phyloP scores from a whole-genome alignment of 1,140 invertebrate genomes.

The Aphaenogaster rudis region DNA sequence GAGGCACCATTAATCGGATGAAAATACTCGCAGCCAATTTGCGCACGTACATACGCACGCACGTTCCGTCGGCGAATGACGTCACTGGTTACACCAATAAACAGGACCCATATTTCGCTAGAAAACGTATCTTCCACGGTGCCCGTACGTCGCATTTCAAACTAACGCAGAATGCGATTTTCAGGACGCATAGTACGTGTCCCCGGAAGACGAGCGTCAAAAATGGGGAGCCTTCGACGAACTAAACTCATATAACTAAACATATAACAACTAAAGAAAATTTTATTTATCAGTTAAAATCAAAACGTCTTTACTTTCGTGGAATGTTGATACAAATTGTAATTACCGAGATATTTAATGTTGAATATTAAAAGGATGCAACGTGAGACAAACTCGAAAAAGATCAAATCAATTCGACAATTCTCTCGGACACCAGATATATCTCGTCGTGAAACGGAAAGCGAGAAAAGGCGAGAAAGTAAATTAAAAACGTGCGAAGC shows the following conservation, averaged over 20 bases:
- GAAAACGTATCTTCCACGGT: slow-evolving; percentile 43
- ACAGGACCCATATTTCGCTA: slow-evolving; percentile 71
- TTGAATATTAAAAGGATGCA: neutral
- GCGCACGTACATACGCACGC: slow-evolving; percentile 23
- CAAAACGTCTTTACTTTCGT: neutral
- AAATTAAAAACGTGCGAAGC: slow-evolving; percentile 55
- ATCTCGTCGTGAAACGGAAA: neutral
- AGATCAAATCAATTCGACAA: neutral
- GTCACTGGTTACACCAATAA: slow-evolving; percentile 74
- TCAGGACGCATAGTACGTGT: neutral
- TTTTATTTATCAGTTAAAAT: neutral
- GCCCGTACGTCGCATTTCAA: neutral
- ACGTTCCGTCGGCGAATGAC: slow-evolving; percentile 59
- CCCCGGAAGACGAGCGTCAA: neutral
- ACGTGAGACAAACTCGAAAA: neutral
- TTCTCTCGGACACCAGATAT: neutral
- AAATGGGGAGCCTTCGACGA: neutral
- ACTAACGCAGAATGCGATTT: slow-evolving; percentile 29
- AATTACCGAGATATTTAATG: neutral
- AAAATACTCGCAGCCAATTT: slow-evolving; percentile 67
- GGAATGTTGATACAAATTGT: neutral
- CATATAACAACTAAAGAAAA: neutral
- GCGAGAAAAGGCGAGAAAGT: slow-evolving; percentile 19
- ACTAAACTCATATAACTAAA: neutral
- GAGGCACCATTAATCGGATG: slow-evolving; percentile 67